These are phyloP conservation scores for Chiridota heheva DNA, from an alignment of 35 echinoderm and acorn worm species.

Conservation along the genomic window DNA sequence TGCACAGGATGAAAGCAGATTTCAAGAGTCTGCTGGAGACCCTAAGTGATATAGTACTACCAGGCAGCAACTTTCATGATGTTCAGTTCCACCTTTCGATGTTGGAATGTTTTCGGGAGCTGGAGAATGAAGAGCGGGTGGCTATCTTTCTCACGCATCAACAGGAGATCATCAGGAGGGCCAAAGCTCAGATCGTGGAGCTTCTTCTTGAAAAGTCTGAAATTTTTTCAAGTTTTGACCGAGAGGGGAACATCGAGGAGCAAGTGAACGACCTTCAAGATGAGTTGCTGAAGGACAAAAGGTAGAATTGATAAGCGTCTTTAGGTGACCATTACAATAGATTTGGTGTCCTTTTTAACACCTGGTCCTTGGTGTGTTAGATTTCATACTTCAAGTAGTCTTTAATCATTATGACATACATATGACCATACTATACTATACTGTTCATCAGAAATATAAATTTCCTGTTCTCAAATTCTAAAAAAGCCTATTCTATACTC, in stretches of 20 bases:
- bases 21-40: constrained; percentile 73
- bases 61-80: constrained; percentile 49
- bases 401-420: too few relatives aligned
- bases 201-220: constrained; percentile 63
- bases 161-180: constrained; percentile 43
- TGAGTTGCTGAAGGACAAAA: constrained; percentile 17
- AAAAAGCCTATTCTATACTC: too few relatives aligned
- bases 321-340: not conserved
- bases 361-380: too few relatives aligned
- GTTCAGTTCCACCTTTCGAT: constrained; percentile 46
- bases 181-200: constrained; percentile 60
- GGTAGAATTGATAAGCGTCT: too few relatives aligned
- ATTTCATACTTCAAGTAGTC: too few relatives aligned
- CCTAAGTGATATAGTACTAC: constrained; percentile 54
- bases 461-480: too few relatives aligned
- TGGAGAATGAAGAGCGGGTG: constrained; percentile 37
- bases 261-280: constrained; percentile 40
- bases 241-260: constrained; percentile 14
- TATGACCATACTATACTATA: too few relatives aligned
- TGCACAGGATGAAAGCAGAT: constrained; percentile 84
- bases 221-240: constrained; percentile 56
- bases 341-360: too few relatives aligned
- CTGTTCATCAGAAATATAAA: too few relatives aligned
- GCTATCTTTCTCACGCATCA: constrained; percentile 81
- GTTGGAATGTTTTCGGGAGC: constrained; percentile 58